A percentile compares a stretch with the other conserved stretches of the same genome.
Evolutionary conservation across 2,888 invertebrate genomes (phyloP).

Genomic region (Clitarchus hookeri): DNA sequence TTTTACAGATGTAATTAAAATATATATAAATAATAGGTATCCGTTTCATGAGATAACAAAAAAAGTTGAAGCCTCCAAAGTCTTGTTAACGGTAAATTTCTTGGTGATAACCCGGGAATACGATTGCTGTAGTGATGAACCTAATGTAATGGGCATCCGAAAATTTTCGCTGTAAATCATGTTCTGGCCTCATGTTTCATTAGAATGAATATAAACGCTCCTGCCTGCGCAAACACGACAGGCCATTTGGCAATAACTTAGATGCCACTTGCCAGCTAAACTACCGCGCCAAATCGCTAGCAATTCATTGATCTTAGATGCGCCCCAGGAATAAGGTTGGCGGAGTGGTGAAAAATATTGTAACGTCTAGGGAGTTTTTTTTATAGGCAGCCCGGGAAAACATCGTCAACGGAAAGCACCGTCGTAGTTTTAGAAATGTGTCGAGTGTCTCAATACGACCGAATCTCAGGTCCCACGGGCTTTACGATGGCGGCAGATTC

Average conservation of each 20-base stretch:
- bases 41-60: too few species aligned
- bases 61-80: too few species aligned
- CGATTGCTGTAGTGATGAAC: not conserved
- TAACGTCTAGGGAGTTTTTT: not conserved
- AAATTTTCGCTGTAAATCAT: not conserved
- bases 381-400: not conserved
- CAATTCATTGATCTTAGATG: not conserved
- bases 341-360: not conserved
- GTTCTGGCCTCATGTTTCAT: not conserved
- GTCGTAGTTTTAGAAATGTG: not conserved
- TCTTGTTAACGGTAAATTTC: too few species aligned
- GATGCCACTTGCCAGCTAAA: not conserved
- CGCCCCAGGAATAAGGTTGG: not conserved
- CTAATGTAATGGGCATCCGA: not conserved
- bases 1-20: too few species aligned
- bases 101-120: too few species aligned
- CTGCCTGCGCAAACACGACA: not conserved
- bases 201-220: not conserved
- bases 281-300: not conserved
- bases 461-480: not conserved
- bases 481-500: not conserved
- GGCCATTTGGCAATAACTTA: conserved; percentile 14
- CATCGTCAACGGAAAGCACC: not conserved
- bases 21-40: too few species aligned
- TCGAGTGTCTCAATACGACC: not conserved